phyloP scores from a whole-genome alignment of 2,797 vertebrate genomes.

The Parambassis ranga region DNA sequence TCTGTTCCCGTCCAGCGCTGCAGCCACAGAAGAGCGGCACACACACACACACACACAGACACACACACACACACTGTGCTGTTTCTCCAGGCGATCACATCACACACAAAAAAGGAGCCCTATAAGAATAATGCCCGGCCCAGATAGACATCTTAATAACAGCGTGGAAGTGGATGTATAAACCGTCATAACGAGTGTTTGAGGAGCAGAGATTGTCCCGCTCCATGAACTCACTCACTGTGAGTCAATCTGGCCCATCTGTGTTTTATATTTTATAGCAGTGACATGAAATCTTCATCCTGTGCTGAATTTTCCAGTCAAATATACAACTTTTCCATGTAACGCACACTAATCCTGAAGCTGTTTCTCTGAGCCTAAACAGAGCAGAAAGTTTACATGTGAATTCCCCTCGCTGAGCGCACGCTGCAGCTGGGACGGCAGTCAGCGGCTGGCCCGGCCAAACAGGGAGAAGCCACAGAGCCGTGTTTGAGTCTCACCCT shows the following conservation, averaged over 20 bases:
- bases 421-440: constrained; percentile 47
- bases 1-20: background rate
- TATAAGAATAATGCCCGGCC: constrained; percentile 4
- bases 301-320: constrained; percentile 59
- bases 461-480: constrained; percentile 58
- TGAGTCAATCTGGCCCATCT: constrained; percentile 54
- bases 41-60: no score
- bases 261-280: constrained; percentile 62
- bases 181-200: constrained; percentile 15
- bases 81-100: constrained; percentile 32
- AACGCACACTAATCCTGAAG: constrained; percentile 66
- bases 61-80: background rate
- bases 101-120: constrained; percentile 15
- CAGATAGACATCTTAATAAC: constrained; percentile 32
- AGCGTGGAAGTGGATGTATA: constrained; percentile 19
- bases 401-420: constrained; percentile 33
- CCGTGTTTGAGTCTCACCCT: constrained; percentile 56
- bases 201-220: background rate
- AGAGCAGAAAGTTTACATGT: constrained; percentile 68
- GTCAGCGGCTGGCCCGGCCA: constrained; percentile 39
- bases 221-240: constrained; percentile 18
- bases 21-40: constrained; percentile 24
- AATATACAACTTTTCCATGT: constrained; percentile 68
- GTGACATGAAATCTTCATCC: constrained; percentile 60
- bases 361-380: constrained; percentile 68